Percentiles rank a stretch among this genome's conserved stretches.
phyloP scores from a whole-genome alignment of 2,888 invertebrate species.

The Crioceris asparagi region DNA sequence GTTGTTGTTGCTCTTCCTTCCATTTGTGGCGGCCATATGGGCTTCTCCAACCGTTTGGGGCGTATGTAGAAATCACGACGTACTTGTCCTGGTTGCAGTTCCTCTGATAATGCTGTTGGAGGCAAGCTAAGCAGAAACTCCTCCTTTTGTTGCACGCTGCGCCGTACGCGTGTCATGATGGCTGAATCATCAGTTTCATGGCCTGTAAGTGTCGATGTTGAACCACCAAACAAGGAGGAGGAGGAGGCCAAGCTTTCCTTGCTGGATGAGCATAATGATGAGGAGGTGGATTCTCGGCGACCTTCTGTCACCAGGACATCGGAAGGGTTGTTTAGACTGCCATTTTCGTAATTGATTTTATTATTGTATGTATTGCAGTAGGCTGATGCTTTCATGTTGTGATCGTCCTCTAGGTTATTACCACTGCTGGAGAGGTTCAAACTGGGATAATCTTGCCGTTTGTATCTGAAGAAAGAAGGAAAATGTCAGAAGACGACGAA shows the following conservation, averaged over 20 bases:
- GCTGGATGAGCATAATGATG: slow-evolving; percentile 53
- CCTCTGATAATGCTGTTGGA: no score
- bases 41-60: slow-evolving; percentile 63
- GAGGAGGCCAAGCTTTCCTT: slow-evolving; percentile 59
- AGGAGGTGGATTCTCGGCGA: slow-evolving; percentile 47
- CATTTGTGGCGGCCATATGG: slow-evolving; percentile 56
- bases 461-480: no score
- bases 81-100: slow-evolving; percentile 47
- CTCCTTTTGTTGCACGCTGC: slow-evolving; percentile 80
- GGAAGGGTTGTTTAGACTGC: no score
- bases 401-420: slow-evolving; percentile 22
- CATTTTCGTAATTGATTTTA: no score
- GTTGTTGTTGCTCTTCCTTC: slow-evolving; percentile 37
- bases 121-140: slow-evolving; percentile 60
- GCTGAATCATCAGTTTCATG: slow-evolving; percentile 60
- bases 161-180: slow-evolving; percentile 52
- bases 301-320: slow-evolving; percentile 31
- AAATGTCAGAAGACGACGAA: no score
- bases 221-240: no score
- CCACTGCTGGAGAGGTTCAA: slow-evolving; percentile 11
- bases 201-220: slow-evolving; percentile 55
- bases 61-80: slow-evolving; percentile 68
- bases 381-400: no score
- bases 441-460: slow-evolving; percentile 12
- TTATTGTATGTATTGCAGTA: no score